Percentiles rank a stretch among this genome's conserved stretches.
Evolutionary conservation across 2,113 vertebrate genomes (phyloP).

Genomic region (Felis chaus): DNA sequence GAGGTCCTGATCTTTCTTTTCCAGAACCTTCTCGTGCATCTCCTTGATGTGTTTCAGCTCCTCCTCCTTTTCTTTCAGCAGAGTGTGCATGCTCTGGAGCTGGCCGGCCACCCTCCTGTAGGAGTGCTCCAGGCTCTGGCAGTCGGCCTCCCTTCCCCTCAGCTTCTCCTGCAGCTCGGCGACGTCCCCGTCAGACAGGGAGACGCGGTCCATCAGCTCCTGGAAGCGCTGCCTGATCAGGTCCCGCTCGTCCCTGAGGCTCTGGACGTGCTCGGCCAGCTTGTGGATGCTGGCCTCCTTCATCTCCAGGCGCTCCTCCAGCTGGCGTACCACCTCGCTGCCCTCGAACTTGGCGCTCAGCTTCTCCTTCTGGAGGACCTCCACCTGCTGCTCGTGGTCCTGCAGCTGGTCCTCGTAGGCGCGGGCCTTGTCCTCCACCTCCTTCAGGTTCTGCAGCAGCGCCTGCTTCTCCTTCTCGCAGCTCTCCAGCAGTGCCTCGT

Average conservation of each 20-base stretch:
- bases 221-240: conserved; percentile 91
- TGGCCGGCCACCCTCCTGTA: conserved; percentile 90
- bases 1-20: conserved; percentile 92
- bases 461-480: conserved; percentile 92
- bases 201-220: conserved; percentile 92
- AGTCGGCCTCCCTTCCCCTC: conserved; percentile 90
- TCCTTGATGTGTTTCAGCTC: conserved; percentile 92
- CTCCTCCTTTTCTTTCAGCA: conserved; percentile 92
- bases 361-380: conserved; percentile 90
- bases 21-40: conserved; percentile 89
- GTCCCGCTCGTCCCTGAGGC: conserved; percentile 90
- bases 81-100: conserved; percentile 89
- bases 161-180: conserved; percentile 89
- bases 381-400: conserved; percentile 90
- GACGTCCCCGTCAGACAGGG: conserved; percentile 89
- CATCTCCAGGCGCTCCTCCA: conserved; percentile 90
- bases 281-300: conserved; percentile 88
- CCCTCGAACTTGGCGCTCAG: conserved; percentile 85
- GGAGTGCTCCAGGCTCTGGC: conserved; percentile 88
- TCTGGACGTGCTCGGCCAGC: conserved; percentile 89
- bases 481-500: conserved; percentile 89
- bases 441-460: conserved; percentile 88
- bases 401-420: conserved; percentile 90
- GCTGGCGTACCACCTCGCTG: conserved; percentile 88
- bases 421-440: conserved; percentile 88